Base-by-base conservation (phyloP, 2,888 invertebrate species). In the Hypsopygia costalis region DNA sequence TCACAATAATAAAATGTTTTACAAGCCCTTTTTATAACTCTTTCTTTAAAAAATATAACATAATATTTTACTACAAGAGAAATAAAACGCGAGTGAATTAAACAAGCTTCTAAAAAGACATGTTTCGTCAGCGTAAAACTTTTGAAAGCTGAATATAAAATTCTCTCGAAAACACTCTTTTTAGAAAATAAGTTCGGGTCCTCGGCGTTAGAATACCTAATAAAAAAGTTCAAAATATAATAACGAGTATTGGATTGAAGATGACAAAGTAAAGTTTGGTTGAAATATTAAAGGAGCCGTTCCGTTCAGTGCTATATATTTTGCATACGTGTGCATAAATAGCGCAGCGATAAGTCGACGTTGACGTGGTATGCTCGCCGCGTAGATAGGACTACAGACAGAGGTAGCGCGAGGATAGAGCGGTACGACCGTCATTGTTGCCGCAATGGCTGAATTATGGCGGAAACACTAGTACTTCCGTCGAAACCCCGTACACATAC, bases 391-490 rank as follows among this genome's bases (percentile, higher is more conserved):
- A n/a, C n/a, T 4, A 16, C 4, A 16, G 16, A 16, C 16, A 4
- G 2, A 16, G 16, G 16, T 16, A 16, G 16, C 16, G 42, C 27
- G n/a, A 43, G 43, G 43, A 63, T 57, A 59, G 58, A 16, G 16
- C 52, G 54, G 43, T 48, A 46, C 46, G 48, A 49, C 58, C 61
- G 62, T 64, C 66, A 70, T 65, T 69, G 68, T 69, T 52, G 56
- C 57, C 58, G 59, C 69, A 59, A 59, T 58, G 62, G 54, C 58
- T 75, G 71, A 78, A 65, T 78, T 76, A 77, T 76, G 58, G 71
- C 66, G 66, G 70, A 62, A 67, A 70, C 72, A 62, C 66, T 61
- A 58, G 62, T 62, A 65, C 70, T 70, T 74, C 73, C 74, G 71
- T 47, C 48, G 60, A 62, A 62, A 61, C 57, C 55, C 54, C 58